Conservation (phyloP, 1,140 invertebrate genomes). For the Pentalonia nigronervosa region DNA sequence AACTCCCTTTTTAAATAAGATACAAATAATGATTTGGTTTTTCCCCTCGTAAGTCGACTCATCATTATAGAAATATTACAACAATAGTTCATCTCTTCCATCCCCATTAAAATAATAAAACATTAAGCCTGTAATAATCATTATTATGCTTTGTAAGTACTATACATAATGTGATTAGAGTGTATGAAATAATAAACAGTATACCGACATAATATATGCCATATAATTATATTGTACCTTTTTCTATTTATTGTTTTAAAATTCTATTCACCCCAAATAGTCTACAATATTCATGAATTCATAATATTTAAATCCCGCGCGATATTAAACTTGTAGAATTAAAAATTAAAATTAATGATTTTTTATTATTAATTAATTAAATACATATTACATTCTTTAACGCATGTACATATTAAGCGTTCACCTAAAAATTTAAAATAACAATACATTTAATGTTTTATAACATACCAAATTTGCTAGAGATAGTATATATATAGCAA, state of each 20-base stretch:
- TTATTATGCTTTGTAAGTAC: background rate
- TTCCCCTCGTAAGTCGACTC: background rate
- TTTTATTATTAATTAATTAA: background rate
- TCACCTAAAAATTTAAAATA: background rate
- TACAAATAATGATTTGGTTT: slow-evolving; percentile 38
- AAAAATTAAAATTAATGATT: background rate
- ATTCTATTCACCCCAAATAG: background rate
- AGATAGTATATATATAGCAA: background rate
- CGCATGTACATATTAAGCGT: too few relatives aligned
- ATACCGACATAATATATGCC: background rate
- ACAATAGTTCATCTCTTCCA: background rate
- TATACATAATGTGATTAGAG: background rate
- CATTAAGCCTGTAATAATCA: slow-evolving; percentile 8
- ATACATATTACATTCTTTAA: too few relatives aligned
- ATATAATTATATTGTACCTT: background rate
- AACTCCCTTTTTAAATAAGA: slow-evolving; percentile 6
- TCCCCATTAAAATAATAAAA: background rate
- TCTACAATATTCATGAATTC: background rate
- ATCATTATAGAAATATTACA: slow-evolving; percentile 26
- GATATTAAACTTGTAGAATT: background rate
- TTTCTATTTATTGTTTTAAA: background rate
- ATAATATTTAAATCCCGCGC: too few relatives aligned
- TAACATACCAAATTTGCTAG: background rate
- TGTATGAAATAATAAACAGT: background rate
- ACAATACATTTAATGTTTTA: background rate